phyloP scores from a whole-genome alignment of 2,888 invertebrate species.

The Sarcophaga rosellei region DNA sequence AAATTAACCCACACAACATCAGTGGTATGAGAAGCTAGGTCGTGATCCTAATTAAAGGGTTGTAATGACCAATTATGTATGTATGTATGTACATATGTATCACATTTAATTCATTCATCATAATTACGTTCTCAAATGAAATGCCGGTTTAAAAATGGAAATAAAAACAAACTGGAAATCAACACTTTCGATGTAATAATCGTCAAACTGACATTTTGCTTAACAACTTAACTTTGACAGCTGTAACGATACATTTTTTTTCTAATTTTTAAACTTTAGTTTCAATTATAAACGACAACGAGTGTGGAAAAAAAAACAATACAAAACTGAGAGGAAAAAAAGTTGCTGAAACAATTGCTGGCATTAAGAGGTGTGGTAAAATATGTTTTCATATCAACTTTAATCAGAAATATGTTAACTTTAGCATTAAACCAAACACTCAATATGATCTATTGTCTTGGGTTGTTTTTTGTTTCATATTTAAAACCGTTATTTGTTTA shows the following conservation, averaged over 20 bases:
- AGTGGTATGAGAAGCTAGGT: too few species aligned
- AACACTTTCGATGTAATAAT: conserved; percentile 76
- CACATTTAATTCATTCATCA: background rate
- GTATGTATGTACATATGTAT: too few species aligned
- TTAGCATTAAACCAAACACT: conserved; percentile 9
- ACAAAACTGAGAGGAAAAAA: background rate
- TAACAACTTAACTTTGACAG: conserved; percentile 76
- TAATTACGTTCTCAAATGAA: conserved; percentile 62
- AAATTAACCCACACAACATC: too few species aligned
- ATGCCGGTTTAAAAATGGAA: conserved; percentile 46
- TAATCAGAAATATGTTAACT: conserved; percentile 36
- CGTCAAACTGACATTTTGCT: conserved; percentile 78
- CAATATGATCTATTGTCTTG: conserved; percentile 50
- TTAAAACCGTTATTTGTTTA: too few species aligned
- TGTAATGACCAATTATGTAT: too few species aligned
- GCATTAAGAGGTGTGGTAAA: conserved; percentile 55
- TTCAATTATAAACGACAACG: background rate
- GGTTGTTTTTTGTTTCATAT: background rate
- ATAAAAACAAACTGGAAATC: conserved; percentile 55
- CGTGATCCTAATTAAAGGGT: too few species aligned
- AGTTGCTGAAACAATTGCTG: conserved; percentile 32
- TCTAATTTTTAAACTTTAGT: conserved; percentile 17
- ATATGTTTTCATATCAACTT: conserved; percentile 16
- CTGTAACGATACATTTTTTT: conserved; percentile 68
- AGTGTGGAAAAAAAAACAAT: background rate